Evolutionary conservation across 2,113 vertebrate genomes (phyloP), one percentile per base, ranked within the genome.

Genomic region (Dascyllus trimaculatus): DNA sequence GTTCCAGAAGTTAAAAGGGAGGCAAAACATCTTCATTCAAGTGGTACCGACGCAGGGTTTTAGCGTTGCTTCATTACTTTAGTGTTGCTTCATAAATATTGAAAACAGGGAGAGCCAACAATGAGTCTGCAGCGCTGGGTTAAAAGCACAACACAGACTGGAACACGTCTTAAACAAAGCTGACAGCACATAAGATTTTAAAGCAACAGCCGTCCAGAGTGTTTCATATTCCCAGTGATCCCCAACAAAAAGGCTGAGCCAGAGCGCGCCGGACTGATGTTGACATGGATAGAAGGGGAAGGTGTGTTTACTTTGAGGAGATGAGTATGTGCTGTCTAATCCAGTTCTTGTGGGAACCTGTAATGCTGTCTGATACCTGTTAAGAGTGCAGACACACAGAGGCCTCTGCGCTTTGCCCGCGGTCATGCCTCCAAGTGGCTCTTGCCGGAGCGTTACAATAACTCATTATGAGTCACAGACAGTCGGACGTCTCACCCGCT

Each of bases 281-380:
- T 66, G 83, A 90, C 82, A 80, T 40, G 72, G 49, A 71, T 58
- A 67, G 71, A 71, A 78, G 71, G 71, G 56, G 65, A 80, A 78
- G 85, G 85, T 53, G 75, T 64, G 65, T 92, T 92, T 90, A 85
- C 91, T 89, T 87, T 80, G 82, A 92, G 85, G 88, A 81, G 80
- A 65, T 24, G 59, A 75, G 73, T 83, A 81, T 81, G 85, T 40
- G 57, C 82, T 67, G 87, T 86, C 88, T 93, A 89, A 92, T 93
- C 88, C 80, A 35, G 75, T 85, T 92, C 88, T 91, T 93, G 90
- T 93, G 91, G 92, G 94, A 94, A 92, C 89, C 87, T 91, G 84
- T 82, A 76, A 84, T 71, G 82, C 86, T 59, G 91, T 86, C 92
- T 92, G 88, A 81, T 89, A 92, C 91, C 89, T 89, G 90, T 85